Conservation (phyloP, 2,113 vertebrate species). For the Spheniscus mendiculus region DNA sequence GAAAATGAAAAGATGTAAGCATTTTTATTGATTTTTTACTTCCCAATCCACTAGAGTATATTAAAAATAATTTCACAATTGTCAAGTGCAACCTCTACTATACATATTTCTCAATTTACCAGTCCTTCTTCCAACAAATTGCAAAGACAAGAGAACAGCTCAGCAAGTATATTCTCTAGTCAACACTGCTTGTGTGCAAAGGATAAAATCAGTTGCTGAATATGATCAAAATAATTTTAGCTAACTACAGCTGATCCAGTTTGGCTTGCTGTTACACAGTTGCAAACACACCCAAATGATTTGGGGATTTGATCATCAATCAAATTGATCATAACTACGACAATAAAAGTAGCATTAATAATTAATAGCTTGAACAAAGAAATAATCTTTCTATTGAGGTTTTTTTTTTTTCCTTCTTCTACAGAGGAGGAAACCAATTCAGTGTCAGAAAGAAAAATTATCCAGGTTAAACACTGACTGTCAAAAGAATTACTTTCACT, state of each 20-base stretch:
- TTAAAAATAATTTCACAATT: slow-evolving; percentile 32
- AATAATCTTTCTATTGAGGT: neutral
- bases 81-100: neutral
- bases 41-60: neutral
- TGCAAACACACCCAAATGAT: neutral
- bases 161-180: neutral
- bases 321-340: neutral
- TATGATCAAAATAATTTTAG: neutral
- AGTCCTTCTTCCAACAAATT: neutral
- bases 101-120: neutral
- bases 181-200: neutral
- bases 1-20: slow-evolving; percentile 10
- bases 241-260: neutral
- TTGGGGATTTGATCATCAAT: neutral
- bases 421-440: neutral
- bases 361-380: neutral
- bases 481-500: neutral
- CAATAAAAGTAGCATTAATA: neutral
- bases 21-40: slow-evolving; percentile 11
- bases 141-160: neutral
- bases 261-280: neutral
- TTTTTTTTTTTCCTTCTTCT: neutral
- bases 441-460: neutral
- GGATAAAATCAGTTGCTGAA: neutral
- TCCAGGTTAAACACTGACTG: neutral